Conservation (phyloP, 2,888 invertebrate genomes). For the Trimorus sp. region DNA sequence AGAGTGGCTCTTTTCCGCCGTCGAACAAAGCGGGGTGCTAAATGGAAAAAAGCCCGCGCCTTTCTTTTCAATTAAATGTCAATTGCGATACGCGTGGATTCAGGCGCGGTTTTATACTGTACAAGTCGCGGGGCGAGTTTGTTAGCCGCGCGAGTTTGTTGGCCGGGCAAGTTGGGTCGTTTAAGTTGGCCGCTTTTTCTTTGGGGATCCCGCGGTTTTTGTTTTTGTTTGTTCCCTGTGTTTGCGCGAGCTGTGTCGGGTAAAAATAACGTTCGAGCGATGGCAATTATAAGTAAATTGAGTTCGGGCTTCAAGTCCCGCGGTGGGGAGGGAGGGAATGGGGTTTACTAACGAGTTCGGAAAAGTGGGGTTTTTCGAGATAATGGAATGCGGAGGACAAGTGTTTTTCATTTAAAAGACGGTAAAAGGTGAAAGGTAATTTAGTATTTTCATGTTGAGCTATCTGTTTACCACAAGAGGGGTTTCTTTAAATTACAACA, state of each 20-base stretch:
- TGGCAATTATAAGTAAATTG: conserved; percentile 40
- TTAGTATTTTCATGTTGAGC: no score
- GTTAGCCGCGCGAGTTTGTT: conserved; percentile 45
- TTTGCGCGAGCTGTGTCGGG: no score
- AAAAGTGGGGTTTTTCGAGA: no score
- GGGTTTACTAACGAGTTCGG: no score
- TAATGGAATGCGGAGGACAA: no score
- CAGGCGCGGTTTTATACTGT: conserved; percentile 48
- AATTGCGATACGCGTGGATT: conserved; percentile 50
- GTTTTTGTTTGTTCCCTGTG: conserved; percentile 24
- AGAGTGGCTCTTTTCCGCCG: conserved; percentile 58
- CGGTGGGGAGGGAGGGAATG: no score
- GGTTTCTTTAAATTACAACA: no score
- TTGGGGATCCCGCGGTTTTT: conserved; percentile 4
- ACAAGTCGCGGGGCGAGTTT: conserved; percentile 39
- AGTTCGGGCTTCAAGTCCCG: no score
- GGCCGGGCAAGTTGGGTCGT: conserved; percentile 33
- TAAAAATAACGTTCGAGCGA: conserved; percentile 43
- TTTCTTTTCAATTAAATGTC: conserved; percentile 59
- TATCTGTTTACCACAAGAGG: no score
- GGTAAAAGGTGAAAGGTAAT: no score
- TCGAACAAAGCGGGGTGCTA: conserved; percentile 61
- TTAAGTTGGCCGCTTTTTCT: conserved; percentile 14
- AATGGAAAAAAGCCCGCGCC: conserved; percentile 49
- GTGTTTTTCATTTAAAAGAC: no score